phyloP scores from a whole-genome alignment of 2,113 vertebrate species.

The Syrmaticus mikado region DNA sequence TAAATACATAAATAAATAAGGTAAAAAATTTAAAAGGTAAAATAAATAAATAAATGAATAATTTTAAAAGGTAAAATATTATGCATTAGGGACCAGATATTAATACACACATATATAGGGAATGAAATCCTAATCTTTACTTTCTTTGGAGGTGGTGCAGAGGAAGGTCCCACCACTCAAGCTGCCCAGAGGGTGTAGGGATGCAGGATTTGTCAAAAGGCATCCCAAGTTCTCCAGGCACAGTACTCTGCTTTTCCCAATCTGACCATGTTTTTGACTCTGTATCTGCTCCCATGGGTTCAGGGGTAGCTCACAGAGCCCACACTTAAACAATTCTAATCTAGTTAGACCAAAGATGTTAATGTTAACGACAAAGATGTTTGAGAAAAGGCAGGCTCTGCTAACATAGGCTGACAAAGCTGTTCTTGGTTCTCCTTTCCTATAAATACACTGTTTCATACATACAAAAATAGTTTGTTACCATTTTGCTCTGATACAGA shows the following conservation, averaged over 20 bases:
- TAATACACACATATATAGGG: neutral
- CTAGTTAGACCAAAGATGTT: neutral
- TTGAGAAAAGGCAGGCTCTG: neutral
- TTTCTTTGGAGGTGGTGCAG: neutral
- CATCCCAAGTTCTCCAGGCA: rapidly evolving
- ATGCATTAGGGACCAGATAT: neutral
- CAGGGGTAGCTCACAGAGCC: neutral
- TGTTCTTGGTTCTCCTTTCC: neutral
- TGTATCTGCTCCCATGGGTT: neutral
- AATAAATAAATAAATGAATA: rapidly evolving
- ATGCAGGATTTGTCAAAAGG: neutral
- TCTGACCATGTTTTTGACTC: too few relatives aligned
- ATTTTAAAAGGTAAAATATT: too few relatives aligned
- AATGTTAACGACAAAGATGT: neutral
- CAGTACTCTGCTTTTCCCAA: neutral
- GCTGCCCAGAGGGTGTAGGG: neutral
- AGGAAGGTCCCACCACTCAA: neutral
- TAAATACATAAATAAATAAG: rapidly evolving
- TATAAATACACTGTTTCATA: neutral
- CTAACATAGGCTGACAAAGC: neutral
- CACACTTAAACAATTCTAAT: neutral
- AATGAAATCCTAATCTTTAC: neutral
- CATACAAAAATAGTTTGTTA: neutral
- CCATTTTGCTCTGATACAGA: neutral
- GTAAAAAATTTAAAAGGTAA: too few relatives aligned